Evolutionary conservation across 2,113 vertebrate species (phyloP), one percentile per base, ranked within the genome.

Genomic region (Ailurus styani): DNA sequence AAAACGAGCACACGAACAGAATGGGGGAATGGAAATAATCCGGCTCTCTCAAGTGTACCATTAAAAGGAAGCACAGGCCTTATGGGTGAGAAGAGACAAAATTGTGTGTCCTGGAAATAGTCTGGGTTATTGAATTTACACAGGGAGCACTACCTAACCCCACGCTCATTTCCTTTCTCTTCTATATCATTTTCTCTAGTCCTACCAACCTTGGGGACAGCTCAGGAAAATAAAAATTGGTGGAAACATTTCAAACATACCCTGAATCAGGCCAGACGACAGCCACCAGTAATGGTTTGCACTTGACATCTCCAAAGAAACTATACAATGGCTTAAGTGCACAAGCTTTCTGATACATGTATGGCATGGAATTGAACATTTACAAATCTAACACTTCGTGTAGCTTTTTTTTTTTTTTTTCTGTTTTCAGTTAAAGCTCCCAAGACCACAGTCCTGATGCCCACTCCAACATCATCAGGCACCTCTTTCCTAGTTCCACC

Each of bases 1-100:
- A 85, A 87, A 89, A 97, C n/a, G 68, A 87, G 40, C 47, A 93
- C 93, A 97, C 87, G 88, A 91, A 81, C 86, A 93, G 47, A 88
- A 93, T 52, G 60, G 3, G 90, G 25, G 10, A 47, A 81, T 70
- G 10, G 64, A 78, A 81, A 94, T 64, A 96, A 85, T 29, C 87
- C 70, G 66, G 52, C 47, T 90, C 31, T 77, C 27, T 94, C 47
- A 84, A 54, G 64, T 15, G 45, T 11, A 42, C 60, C 57, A 9
- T 90, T 29, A 83, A 20, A 82, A 90, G 25, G 50, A 72, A 93
- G 45, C 11, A n/a, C 11, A 50, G 34, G 25, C 13, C 40, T 73
- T 11, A 9, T 4, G 14, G 15, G 3, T n/a, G 18, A 86, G 40
- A 91, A 21, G 6, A 11, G 14, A 75, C 47, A 66, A 91, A 55